These are phyloP conservation scores for Cancer borealis DNA, from an alignment of 2,888 invertebrate genomes.

Conservation along the genomic window DNA sequence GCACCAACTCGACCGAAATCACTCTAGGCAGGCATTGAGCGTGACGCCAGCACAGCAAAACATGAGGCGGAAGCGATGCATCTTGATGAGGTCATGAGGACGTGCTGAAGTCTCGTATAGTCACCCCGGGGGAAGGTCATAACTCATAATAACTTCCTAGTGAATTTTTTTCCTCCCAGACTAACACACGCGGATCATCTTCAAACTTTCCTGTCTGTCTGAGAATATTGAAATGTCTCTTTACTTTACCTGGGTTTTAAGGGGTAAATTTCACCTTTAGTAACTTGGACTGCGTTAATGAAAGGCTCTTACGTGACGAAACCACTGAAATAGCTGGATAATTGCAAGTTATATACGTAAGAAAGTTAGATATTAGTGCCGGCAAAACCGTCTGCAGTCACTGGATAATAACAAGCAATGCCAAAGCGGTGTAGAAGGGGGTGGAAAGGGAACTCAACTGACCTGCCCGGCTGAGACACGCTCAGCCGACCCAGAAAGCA, in stretches of 20 bases:
- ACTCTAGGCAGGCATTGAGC: neutral
- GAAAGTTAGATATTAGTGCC: neutral
- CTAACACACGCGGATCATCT: neutral
- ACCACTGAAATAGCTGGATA: neutral
- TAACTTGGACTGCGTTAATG: neutral
- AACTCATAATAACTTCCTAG: neutral
- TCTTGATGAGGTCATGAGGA: constrained; percentile 24
- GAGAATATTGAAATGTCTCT: neutral
- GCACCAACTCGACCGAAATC: neutral
- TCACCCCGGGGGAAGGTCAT: neutral
- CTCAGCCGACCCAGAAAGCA: neutral
- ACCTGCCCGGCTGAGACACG: neutral
- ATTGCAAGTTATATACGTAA: neutral
- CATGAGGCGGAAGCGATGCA: constrained; percentile 36
- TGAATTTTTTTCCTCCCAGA: neutral
- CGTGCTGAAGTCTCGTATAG: neutral
- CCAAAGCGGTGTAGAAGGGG: neutral
- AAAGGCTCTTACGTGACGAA: neutral
- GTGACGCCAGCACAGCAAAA: neutral
- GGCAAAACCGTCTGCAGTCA: neutral
- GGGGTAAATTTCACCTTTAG: neutral
- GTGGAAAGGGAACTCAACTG: neutral
- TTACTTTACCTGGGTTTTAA: neutral
- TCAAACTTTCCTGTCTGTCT: no score
- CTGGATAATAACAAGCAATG: neutral